A percentile compares a stretch with the other conserved stretches of the same genome.
Evolutionary conservation across 2,888 invertebrate genomes (phyloP).

Genomic region (Tenthredo amoena): DNA sequence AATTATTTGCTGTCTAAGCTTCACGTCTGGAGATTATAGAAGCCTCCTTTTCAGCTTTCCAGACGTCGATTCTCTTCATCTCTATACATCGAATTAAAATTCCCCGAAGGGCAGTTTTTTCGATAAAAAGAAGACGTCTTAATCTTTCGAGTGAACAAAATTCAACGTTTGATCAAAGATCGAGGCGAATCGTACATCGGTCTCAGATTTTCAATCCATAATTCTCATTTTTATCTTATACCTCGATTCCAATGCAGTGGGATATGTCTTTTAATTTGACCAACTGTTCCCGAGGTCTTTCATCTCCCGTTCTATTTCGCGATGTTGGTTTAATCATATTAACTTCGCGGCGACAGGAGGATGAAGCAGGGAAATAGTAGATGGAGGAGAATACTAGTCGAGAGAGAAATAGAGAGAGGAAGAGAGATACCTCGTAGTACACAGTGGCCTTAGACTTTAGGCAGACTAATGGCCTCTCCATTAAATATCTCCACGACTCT

Average conservation of each 20-base stretch:
- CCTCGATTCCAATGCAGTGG: neutral
- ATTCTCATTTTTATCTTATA: neutral
- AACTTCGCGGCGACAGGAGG: conserved; percentile 17
- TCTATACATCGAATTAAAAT: neutral
- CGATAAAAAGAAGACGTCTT: neutral
- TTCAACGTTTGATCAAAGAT: neutral
- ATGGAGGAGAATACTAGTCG: neutral
- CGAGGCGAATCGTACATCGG: neutral
- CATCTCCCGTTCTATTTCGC: conserved; percentile 22
- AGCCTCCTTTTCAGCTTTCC: neutral
- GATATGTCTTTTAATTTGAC: neutral
- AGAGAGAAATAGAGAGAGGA: neutral
- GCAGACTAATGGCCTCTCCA: conserved; percentile 29
- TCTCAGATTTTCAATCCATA: neutral
- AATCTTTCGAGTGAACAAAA: neutral
- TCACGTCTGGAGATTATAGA: neutral
- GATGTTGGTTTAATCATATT: conserved; percentile 43
- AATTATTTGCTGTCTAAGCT: conserved; percentile 17
- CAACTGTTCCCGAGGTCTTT: conserved; percentile 9
- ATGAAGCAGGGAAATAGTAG: neutral
- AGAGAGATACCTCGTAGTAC: conserved; percentile 14
- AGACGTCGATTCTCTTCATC: neutral
- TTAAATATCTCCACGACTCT: conserved; percentile 39
- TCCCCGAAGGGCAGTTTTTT: neutral
- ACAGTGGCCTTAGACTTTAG: conserved; percentile 8